Conservation (phyloP, 2,797 vertebrate species). For the Percopsis omiscomaycus region DNA sequence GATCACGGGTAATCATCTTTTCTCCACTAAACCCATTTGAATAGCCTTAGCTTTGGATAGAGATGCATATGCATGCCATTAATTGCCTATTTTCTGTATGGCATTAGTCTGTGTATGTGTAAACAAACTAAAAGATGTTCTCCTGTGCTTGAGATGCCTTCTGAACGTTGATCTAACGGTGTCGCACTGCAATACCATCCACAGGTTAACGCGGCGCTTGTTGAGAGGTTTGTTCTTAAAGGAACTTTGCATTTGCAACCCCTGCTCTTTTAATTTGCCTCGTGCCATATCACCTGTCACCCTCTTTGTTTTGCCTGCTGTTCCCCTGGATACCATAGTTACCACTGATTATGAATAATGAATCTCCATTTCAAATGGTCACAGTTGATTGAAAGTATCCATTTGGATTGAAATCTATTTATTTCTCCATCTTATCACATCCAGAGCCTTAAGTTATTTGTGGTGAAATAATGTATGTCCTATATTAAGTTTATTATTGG, state of each 20-base stretch:
- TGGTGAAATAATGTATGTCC: too few species aligned
- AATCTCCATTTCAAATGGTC: constrained; percentile 27
- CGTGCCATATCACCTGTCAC: neutral
- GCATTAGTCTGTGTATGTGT: too few species aligned
- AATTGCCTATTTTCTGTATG: neutral
- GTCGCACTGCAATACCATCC: constrained; percentile 77
- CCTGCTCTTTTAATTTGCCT: constrained; percentile 51
- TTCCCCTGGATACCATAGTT: constrained; percentile 5
- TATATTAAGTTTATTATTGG: too few species aligned
- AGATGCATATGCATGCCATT: neutral
- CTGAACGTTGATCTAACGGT: constrained; percentile 65
- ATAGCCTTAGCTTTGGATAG: neutral
- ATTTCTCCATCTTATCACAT: too few species aligned
- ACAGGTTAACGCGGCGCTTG: constrained; percentile 85
- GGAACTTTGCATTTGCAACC: constrained; percentile 55
- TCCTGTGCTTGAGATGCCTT: neutral
- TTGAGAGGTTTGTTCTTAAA: constrained; percentile 84
- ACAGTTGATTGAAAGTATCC: constrained; percentile 8
- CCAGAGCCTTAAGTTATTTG: too few species aligned
- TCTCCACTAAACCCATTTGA: neutral
- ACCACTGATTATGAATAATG: constrained; percentile 19
- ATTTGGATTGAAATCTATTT: neutral
- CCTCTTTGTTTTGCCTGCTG: constrained; percentile 31
- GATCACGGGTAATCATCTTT: constrained; percentile 74
- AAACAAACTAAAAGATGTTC: too few species aligned